Percentiles rank a stretch among this genome's conserved stretches.
Evolutionary conservation across 37 sponge, comb jelly and placozoan genomes (phyloP).

Genomic region (Lycopodina hypogea): DNA sequence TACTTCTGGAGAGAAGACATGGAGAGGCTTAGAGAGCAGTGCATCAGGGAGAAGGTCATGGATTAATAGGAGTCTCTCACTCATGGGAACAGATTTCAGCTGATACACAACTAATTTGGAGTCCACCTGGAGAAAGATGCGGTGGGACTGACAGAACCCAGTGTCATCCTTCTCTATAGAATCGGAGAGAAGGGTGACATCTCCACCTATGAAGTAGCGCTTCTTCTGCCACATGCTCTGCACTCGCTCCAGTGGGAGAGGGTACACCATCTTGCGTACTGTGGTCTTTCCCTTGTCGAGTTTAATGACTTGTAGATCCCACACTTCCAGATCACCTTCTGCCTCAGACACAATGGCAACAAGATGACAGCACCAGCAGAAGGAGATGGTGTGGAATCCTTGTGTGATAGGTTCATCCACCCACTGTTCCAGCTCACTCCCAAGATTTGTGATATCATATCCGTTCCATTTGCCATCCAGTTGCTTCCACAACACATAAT

Average conservation of each 20-base stretch:
- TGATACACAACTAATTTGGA: slow-evolving; percentile 29
- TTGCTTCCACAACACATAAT: slow-evolving; percentile 50
- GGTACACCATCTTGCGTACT: slow-evolving; percentile 40
- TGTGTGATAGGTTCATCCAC: slow-evolving; percentile 43
- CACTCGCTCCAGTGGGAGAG: slow-evolving; percentile 28
- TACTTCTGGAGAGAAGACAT: slow-evolving; percentile 18
- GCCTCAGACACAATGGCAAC: slow-evolving; percentile 46
- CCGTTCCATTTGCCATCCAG: slow-evolving; percentile 48
- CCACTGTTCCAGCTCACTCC: slow-evolving; percentile 27
- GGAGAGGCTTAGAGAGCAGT: slow-evolving; percentile 40
- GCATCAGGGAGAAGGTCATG: slow-evolving; percentile 43
- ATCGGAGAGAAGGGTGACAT: slow-evolving; percentile 29
- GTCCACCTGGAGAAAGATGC: slow-evolving; percentile 36
- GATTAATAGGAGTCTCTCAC: background rate
- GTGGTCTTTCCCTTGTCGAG: slow-evolving; percentile 12
- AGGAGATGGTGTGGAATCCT: slow-evolving; percentile 43
- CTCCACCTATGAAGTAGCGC: slow-evolving; percentile 48
- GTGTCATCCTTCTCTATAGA: background rate
- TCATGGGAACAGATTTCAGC: slow-evolving; percentile 18
- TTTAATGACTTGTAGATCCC: slow-evolving; percentile 56
- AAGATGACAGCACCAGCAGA: slow-evolving; percentile 42
- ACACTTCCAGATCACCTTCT: slow-evolving; percentile 53
- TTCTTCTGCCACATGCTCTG: slow-evolving; percentile 21
- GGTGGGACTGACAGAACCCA: slow-evolving; percentile 38
- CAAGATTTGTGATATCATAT: background rate